Conservation (phyloP, 2,888 invertebrate species). For the Tachystola acroxantha region DNA sequence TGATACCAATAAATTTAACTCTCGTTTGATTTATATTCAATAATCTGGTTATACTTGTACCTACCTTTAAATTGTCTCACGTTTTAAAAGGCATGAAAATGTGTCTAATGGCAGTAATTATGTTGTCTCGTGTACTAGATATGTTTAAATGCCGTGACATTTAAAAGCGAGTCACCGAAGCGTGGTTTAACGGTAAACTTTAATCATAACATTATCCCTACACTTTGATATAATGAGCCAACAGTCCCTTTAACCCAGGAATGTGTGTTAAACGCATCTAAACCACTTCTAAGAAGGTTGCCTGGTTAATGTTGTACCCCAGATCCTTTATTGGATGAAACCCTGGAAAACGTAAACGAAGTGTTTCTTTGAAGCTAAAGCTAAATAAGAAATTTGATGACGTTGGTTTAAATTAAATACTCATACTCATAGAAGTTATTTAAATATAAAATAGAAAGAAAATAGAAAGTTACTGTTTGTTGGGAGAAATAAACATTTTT, state of each 20-base stretch:
- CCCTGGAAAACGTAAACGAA: constrained; percentile 14
- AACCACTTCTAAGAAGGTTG: constrained; percentile 45
- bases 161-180: constrained; percentile 27
- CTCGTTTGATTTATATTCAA: constrained; percentile 29
- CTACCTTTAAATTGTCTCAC: constrained; percentile 16
- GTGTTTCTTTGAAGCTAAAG: constrained; percentile 11
- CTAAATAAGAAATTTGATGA: constrained; percentile 1
- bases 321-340: constrained; percentile 12
- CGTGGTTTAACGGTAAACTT: constrained; percentile 35
- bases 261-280: constrained; percentile 51
- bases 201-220: constrained; percentile 50
- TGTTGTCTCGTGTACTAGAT: constrained; percentile 32
- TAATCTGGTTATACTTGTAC: constrained; percentile 29
- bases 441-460: no score
- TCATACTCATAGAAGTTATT: no score
- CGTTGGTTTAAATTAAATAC: background rate
- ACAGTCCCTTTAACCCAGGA: constrained; percentile 38
- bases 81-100: constrained; percentile 33
- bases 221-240: constrained; percentile 29
- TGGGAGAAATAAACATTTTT: no score
- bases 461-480: no score
- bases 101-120: constrained; percentile 37
- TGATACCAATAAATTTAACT: constrained; percentile 23
- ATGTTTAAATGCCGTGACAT: constrained; percentile 30
- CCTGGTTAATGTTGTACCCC: constrained; percentile 17